Evolutionary conservation across 2,888 invertebrate genomes (phyloP).

Genomic region (Phrixothrix hirtus): DNA sequence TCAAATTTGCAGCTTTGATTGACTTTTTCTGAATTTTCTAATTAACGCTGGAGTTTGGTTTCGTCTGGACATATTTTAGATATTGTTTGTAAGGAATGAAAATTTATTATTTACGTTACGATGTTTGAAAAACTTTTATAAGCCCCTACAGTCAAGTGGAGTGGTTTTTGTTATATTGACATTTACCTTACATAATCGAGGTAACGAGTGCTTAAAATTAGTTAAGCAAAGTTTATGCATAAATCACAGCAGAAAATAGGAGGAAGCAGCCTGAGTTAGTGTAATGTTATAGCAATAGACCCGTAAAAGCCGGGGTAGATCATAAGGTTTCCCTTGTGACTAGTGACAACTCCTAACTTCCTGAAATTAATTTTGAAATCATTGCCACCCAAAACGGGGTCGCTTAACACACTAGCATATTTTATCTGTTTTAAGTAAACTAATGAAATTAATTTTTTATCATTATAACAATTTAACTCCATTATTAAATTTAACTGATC

Average conservation of each 20-base stretch:
- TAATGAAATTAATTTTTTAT: too few species aligned
- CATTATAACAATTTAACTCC: too few species aligned
- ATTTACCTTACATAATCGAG: conserved; percentile 19
- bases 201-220: conserved; percentile 22
- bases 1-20: too few species aligned
- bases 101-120: too few species aligned
- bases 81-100: too few species aligned
- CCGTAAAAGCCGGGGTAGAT: conserved; percentile 40
- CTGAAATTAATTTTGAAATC: conserved; percentile 48
- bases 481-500: too few species aligned
- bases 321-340: conserved; percentile 49
- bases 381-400: conserved; percentile 29
- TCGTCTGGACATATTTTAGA: too few species aligned
- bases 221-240: conserved; percentile 29
- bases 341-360: conserved; percentile 46
- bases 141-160: too few species aligned
- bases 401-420: conserved; percentile 3
- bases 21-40: too few species aligned
- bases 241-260: conserved; percentile 36
- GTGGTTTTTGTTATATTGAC: conserved; percentile 16
- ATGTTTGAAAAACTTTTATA: background rate
- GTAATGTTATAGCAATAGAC: conserved; percentile 43
- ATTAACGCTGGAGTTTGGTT: too few species aligned
- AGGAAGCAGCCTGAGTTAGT: conserved; percentile 41
- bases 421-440: too few species aligned